These are phyloP conservation scores for Ceratosolen solmsi DNA, from an alignment of 1,140 invertebrate species.

Conservation along the genomic window DNA sequence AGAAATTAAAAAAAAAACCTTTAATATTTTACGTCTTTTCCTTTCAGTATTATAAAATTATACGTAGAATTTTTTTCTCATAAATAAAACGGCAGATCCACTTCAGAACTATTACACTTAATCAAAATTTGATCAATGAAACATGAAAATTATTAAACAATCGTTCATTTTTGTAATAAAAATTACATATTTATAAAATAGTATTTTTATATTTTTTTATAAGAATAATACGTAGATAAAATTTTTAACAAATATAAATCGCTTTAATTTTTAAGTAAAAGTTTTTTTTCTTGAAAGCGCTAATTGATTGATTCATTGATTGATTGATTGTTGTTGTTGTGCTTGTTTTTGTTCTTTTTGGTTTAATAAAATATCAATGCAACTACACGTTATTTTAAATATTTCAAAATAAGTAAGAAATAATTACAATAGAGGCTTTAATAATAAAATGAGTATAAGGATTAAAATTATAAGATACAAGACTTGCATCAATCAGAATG, in stretches of 20 bases:
- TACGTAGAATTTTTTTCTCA: too few species aligned
- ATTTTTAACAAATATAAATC: neutral
- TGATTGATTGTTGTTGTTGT: too few species aligned
- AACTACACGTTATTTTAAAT: neutral
- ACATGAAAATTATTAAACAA: too few species aligned
- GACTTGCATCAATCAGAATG: slow-evolving; percentile 12
- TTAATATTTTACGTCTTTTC: too few species aligned
- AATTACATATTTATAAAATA: neutral
- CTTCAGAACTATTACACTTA: too few species aligned
- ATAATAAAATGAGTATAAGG: neutral
- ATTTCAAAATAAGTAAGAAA: slow-evolving; percentile 3
- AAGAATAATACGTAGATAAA: neutral
- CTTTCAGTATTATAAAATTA: too few species aligned
- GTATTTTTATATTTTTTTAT: neutral
- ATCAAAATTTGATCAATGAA: too few species aligned
- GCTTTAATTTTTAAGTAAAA: neutral
- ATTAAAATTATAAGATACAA: slow-evolving; percentile 21
- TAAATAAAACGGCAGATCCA: too few species aligned
- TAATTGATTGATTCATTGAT: too few species aligned
- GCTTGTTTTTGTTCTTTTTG: neutral
- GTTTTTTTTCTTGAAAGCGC: neutral
- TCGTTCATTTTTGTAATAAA: too few species aligned
- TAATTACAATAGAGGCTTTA: slow-evolving; percentile 9
- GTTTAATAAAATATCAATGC: neutral
- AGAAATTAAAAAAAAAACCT: too few species aligned